Percentiles rank a stretch among this genome's conserved stretches.
These are phyloP conservation scores for Fringilla coelebs DNA, from an alignment of 2,797 vertebrate genomes.

Conservation along the genomic window DNA sequence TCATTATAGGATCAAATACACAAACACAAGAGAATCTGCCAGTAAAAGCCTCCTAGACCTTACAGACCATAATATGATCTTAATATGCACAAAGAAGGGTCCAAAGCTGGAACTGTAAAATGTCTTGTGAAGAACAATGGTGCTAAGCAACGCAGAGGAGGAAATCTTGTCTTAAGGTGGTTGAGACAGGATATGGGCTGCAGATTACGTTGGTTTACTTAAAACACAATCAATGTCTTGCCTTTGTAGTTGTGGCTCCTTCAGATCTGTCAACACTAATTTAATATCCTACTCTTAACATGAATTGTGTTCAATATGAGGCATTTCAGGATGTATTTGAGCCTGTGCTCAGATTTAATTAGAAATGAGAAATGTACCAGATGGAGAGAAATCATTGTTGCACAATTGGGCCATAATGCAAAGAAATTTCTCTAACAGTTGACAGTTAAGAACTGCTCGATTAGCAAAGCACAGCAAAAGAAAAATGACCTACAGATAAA, in stretches of 20 bases:
- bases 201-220: neutral
- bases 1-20: neutral
- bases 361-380: constrained; percentile 38
- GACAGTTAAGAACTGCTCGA: constrained; percentile 28
- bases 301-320: constrained; percentile 13
- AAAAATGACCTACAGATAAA: neutral
- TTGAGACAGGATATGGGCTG: neutral
- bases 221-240: neutral
- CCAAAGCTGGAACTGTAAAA: neutral
- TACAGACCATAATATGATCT: neutral
- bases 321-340: constrained; percentile 42
- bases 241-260: constrained; percentile 5
- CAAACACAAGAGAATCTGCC: neutral
- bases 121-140: neutral
- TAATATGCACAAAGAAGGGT: neutral
- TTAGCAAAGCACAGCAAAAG: constrained; percentile 19
- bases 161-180: neutral
- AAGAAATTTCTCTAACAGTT: constrained; percentile 21
- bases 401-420: constrained; percentile 21
- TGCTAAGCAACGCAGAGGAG: neutral
- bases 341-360: constrained; percentile 31
- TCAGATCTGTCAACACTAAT: constrained; percentile 29
- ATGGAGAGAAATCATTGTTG: constrained; percentile 27
- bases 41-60: neutral
- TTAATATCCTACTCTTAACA: constrained; percentile 27